Conservation (phyloP, 1,140 invertebrate species). For the Antheraea mylitta region DNA sequence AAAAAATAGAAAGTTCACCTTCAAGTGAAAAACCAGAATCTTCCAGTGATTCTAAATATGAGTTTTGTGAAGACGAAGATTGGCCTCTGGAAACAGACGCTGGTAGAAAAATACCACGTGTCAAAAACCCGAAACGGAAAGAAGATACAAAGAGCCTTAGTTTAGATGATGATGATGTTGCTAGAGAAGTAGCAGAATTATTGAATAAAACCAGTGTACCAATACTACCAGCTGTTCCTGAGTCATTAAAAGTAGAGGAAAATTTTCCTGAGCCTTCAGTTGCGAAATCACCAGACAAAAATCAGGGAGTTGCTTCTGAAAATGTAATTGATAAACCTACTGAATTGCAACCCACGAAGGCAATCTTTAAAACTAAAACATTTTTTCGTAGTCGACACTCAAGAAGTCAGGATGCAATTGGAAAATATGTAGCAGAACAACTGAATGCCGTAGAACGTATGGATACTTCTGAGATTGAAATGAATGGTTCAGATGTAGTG, state of each 20-base stretch:
- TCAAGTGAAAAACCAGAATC: constrained; percentile 53
- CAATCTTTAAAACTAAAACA: constrained; percentile 77
- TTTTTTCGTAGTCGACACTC: constrained; percentile 79
- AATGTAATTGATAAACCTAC: constrained; percentile 38
- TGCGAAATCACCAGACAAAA: constrained; percentile 73
- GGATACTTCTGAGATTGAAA: constrained; percentile 55
- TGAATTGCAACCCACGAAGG: constrained; percentile 60
- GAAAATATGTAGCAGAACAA: constrained; percentile 75
- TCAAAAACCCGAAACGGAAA: constrained; percentile 67
- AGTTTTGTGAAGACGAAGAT: constrained; percentile 80
- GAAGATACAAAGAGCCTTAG: constrained; percentile 62
- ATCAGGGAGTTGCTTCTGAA: constrained; percentile 51
- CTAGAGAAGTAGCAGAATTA: constrained; percentile 77
- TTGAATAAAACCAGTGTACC: constrained; percentile 80
- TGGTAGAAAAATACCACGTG: constrained; percentile 77
- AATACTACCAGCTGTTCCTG: constrained; percentile 69
- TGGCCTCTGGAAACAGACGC: constrained; percentile 69
- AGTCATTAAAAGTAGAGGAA: constrained; percentile 68
- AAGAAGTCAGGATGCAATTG: constrained; percentile 77
- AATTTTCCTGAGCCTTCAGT: constrained; percentile 75
- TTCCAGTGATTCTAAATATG: constrained; percentile 73
- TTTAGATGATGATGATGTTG: constrained; percentile 73
- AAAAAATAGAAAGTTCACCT: constrained; percentile 52
- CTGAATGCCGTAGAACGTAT: constrained; percentile 67
- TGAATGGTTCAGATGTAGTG: constrained; percentile 55